Conservation (phyloP, 2,888 invertebrate species). For the Agrotis puta region DNA sequence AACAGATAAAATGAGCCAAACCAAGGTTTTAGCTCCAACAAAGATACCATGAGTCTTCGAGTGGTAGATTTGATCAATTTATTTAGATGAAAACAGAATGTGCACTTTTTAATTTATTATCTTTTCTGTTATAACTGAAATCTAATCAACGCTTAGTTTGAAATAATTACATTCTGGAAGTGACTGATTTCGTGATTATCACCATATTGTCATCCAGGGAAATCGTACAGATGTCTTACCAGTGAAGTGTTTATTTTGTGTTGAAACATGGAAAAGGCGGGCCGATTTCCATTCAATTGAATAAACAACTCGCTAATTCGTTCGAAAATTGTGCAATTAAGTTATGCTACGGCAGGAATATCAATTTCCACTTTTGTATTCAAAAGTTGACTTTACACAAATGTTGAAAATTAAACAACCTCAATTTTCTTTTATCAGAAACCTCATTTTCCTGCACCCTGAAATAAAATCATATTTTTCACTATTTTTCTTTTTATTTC, state of each 20-base stretch:
- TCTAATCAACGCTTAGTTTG: too few species aligned
- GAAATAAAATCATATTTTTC: too few species aligned
- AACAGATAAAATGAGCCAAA: slow-evolving; percentile 30
- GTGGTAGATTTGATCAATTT: slow-evolving; percentile 41
- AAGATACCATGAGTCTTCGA: slow-evolving; percentile 62
- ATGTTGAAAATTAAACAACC: neutral
- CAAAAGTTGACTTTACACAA: neutral
- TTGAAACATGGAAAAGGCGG: slow-evolving; percentile 62
- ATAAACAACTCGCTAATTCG: neutral
- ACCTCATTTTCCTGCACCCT: too few species aligned
- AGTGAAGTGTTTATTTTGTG: slow-evolving; percentile 47
- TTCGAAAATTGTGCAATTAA: slow-evolving; percentile 18
- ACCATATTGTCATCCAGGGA: slow-evolving; percentile 1
- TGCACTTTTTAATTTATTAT: too few species aligned
- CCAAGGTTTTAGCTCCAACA: slow-evolving; percentile 27
- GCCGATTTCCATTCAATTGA: neutral
- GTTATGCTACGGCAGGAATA: neutral
- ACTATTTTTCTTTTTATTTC: too few species aligned
- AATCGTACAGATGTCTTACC: slow-evolving; percentile 34
- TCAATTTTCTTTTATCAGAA: too few species aligned
- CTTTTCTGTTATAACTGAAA: too few species aligned
- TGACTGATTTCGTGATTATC: too few species aligned
- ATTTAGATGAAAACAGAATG: neutral
- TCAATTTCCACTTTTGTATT: too few species aligned
- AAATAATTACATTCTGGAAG: too few species aligned